phyloP scores from a whole-genome alignment of 2,797 vertebrate species.

The Lepus oiostolus region DNA sequence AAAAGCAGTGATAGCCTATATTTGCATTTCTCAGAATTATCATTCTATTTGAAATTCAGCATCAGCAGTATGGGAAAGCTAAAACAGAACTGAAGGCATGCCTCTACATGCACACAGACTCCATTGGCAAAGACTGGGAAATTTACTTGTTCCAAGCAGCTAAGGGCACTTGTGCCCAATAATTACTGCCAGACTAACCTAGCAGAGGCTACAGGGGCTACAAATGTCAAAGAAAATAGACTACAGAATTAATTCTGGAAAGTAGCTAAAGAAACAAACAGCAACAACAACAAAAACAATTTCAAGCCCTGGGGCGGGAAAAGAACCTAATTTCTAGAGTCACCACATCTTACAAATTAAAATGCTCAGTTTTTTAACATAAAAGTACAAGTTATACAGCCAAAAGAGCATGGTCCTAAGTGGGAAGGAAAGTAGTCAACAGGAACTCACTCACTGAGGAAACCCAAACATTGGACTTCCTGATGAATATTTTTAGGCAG shows the following conservation, averaged over 20 bases:
- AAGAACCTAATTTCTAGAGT: not conserved
- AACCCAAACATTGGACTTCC: not conserved
- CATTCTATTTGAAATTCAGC: not conserved
- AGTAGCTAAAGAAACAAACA: not conserved
- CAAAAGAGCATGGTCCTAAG: not conserved
- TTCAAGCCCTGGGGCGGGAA: not conserved
- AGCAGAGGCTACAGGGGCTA: not conserved
- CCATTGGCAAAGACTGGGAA: not conserved
- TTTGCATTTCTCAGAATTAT: conserved; percentile 20
- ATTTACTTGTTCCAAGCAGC: not conserved
- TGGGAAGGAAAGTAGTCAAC: not conserved
- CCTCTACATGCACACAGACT: not conserved
- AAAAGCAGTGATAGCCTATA: not conserved
- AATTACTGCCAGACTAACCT: not conserved
- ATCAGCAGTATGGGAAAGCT: not conserved
- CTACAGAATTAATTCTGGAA: not conserved
- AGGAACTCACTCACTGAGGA: not conserved
- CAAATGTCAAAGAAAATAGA: not conserved
- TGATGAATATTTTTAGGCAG: not conserved
- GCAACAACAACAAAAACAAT: not conserved
- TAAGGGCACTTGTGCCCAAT: not conserved
- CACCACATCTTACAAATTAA: conserved; percentile 18
- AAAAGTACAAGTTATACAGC: conserved; percentile 9
- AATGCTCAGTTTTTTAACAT: not conserved
- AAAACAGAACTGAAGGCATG: not conserved